A percentile compares a stretch with the other conserved stretches of the same genome.
Evolutionary conservation across 2,888 invertebrate genomes (phyloP).

Genomic region (Drosophila rellima): DNA sequence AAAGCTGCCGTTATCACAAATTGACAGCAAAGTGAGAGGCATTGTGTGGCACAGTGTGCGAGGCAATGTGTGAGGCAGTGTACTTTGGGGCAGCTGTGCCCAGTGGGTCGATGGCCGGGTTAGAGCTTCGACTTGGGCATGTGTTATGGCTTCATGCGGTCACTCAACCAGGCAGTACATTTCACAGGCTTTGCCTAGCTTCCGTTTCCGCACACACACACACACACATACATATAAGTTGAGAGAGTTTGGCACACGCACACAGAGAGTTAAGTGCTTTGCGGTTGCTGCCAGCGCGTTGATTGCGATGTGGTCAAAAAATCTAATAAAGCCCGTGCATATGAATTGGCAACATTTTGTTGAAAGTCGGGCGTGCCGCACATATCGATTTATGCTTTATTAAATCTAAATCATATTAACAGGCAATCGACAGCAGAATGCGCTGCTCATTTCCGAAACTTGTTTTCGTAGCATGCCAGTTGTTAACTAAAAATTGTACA

Average conservation of each 20-base stretch:
- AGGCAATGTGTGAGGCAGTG: slow-evolving; percentile 26
- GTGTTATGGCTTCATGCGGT: slow-evolving; percentile 64
- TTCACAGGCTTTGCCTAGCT: slow-evolving; percentile 54
- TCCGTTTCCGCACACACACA: slow-evolving; percentile 42
- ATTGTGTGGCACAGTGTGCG: slow-evolving; percentile 45
- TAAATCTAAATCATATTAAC: slow-evolving; percentile 57
- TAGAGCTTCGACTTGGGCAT: slow-evolving; percentile 42
- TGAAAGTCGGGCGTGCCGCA: slow-evolving; percentile 3
- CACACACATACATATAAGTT: slow-evolving; percentile 13
- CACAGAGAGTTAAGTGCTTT: slow-evolving; percentile 69
- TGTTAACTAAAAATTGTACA: slow-evolving; percentile 6
- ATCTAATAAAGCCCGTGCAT: slow-evolving; percentile 66
- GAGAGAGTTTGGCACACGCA: slow-evolving; percentile 33
- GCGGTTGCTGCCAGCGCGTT: slow-evolving; percentile 69
- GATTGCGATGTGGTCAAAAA: slow-evolving; percentile 74
- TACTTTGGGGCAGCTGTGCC: slow-evolving; percentile 58
- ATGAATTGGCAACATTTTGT: slow-evolving; percentile 38
- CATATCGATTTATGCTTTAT: slow-evolving; percentile 45
- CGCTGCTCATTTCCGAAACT: slow-evolving; percentile 37
- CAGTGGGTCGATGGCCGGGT: slow-evolving; percentile 20
- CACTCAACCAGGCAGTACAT: slow-evolving; percentile 59
- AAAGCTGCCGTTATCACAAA: slow-evolving; percentile 75
- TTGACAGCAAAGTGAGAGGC: slow-evolving; percentile 66
- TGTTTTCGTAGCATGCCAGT: slow-evolving; percentile 29
- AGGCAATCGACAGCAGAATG: slow-evolving; percentile 42